phyloP scores from a whole-genome alignment of 2,113 vertebrate genomes.

The Psilopogon haemacephalus region DNA sequence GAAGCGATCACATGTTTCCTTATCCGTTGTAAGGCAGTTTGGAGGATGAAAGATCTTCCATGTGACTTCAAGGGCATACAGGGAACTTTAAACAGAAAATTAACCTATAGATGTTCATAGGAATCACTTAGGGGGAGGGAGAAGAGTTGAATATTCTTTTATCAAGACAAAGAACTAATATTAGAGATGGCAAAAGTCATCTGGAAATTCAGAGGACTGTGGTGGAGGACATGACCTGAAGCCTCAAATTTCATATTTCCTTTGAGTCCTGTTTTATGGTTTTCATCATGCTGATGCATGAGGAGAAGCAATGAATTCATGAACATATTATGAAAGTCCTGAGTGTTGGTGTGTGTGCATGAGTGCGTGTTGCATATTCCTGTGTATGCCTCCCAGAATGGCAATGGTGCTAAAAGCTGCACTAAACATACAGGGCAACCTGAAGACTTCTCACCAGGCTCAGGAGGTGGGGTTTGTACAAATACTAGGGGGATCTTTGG shows the following conservation, averaged over 20 bases:
- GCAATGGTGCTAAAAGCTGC: background rate
- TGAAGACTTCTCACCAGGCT: background rate
- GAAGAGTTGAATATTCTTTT: background rate
- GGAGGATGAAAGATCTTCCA: background rate
- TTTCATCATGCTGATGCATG: background rate
- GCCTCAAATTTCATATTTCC: background rate
- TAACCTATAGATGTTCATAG: background rate
- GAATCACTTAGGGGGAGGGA: background rate
- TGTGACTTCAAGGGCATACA: background rate
- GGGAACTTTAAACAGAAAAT: background rate
- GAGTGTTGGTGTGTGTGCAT: rapidly evolving
- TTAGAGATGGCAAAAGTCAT: background rate
- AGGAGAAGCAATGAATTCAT: background rate
- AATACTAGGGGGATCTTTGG: background rate
- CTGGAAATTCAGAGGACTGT: background rate
- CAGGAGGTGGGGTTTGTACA: background rate
- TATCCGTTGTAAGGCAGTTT: background rate
- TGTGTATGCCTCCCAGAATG: background rate
- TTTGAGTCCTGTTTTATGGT: background rate
- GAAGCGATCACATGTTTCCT: background rate
- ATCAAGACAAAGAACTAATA: background rate
- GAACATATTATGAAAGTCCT: background rate
- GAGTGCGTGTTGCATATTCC: background rate
- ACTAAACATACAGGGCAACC: background rate
- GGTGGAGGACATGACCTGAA: background rate